Evolutionary conservation across 2,888 invertebrate genomes (phyloP), one percentile per base, ranked within the genome.

Genomic region (Mechanitis messenoides): DNA sequence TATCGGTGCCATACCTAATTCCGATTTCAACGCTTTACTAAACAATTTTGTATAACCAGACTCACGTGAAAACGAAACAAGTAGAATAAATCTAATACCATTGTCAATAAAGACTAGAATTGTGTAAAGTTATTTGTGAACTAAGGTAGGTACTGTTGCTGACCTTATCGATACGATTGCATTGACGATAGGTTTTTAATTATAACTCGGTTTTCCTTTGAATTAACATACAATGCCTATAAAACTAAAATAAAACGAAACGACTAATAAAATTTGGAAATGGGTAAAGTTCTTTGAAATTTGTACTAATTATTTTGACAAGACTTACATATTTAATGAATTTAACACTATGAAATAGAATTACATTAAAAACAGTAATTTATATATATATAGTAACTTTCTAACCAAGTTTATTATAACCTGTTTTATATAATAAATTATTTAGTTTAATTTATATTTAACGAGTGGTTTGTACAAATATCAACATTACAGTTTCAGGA

Each of bases 1-100:
- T 84, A 84, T 84, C 83, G 76, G 58, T 61, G 70, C 69, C 75
- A 76, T 74, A 71, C 69, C 77, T 77, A 79, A 80, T 75, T 72
- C 68, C 71, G 73, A 78, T 78, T 78, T 77, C 69, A 74, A 78
- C 74, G 77, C 70, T 75, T 72, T 72, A 72, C 69, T 71, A 69
- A 67, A 67, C 64, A 62, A 59, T 63, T 69, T 62, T 63, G 62
- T 68, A 42, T 31, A 56, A 47, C n/a, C 20, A 20, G 20, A 47
- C 38, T n/a, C 50, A 57, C 53, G 46, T 47, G 54, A 53, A 46
- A 35, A 58, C 53, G 33, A 54, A 53, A 38, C 42, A 20, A 11
- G 38, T 58, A 53, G 54, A 55, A 45, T 60, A 55, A 55, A 55
- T 60, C 53, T 60, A 55, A 53, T 33, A 20, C 1, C 11, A n/a